Conservation (phyloP, 2,797 vertebrate genomes). For the Oreochromis grahami region DNA sequence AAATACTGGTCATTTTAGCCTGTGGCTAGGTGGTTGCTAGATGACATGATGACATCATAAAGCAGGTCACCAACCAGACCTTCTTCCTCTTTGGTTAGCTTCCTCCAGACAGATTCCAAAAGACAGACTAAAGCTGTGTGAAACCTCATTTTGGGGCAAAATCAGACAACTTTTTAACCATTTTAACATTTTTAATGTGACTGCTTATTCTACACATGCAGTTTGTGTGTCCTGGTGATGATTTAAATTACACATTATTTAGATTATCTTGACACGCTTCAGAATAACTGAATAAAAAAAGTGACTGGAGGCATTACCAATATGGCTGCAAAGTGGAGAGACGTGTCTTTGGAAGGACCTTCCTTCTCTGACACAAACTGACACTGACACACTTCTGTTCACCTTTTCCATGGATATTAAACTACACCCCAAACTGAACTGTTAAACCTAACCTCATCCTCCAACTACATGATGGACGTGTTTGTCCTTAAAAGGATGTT, state of each 20-base stretch:
- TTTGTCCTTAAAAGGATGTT: accelerated
- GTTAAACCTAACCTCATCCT: neutral
- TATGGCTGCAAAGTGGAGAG: neutral
- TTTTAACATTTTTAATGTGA: neutral
- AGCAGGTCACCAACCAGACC: neutral
- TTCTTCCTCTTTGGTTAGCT: neutral
- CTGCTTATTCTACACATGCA: neutral
- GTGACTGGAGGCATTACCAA: neutral
- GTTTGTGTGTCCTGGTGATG: accelerated
- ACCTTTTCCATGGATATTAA: accelerated
- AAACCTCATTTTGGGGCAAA: neutral
- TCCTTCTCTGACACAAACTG: neutral
- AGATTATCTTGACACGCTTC: accelerated
- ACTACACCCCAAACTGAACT: accelerated
- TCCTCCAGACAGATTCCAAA: accelerated
- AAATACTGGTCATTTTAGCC: neutral
- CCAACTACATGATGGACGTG: accelerated
- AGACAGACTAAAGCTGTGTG: accelerated
- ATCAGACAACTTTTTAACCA: neutral
- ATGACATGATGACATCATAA: accelerated
- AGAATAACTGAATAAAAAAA: neutral
- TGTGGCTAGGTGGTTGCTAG: neutral
- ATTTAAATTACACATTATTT: accelerated
- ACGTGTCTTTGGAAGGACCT: accelerated
- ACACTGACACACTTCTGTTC: neutral